These are phyloP conservation scores for Heliangelus exortis DNA, from an alignment of 2,797 vertebrate species.

Conservation along the genomic window DNA sequence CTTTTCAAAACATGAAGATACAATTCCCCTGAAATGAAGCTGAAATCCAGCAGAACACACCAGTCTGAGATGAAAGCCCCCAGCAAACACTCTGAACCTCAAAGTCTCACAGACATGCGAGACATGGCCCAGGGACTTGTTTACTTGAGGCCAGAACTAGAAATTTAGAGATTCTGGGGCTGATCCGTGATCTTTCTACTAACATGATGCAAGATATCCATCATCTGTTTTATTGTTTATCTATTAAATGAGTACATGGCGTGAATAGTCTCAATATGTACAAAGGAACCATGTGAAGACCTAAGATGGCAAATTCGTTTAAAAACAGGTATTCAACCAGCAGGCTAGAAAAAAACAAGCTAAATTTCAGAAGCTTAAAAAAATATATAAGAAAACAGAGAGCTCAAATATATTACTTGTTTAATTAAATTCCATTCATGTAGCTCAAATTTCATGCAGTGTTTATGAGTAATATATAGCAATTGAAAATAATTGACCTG, in stretches of 20 bases:
- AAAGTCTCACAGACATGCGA: background rate
- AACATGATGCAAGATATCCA: background rate
- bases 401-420: background rate
- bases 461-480: slow-evolving; percentile 21
- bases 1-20: background rate
- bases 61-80: background rate
- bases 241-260: background rate
- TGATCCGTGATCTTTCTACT: background rate
- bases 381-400: background rate
- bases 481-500: slow-evolving; percentile 27
- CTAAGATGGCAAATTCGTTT: background rate
- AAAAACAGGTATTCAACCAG: background rate
- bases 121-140: background rate
- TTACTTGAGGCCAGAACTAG: background rate
- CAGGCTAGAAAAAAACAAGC: background rate
- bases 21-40: background rate
- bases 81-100: fast-evolving
- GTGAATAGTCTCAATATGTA: background rate
- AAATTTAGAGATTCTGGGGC: background rate
- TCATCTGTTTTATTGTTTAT: background rate
- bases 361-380: background rate
- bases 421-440: slow-evolving; percentile 13
- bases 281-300: background rate
- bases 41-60: background rate
- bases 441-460: background rate